Conservation (phyloP, 2,888 invertebrate genomes). For the Campoplex capitator region DNA sequence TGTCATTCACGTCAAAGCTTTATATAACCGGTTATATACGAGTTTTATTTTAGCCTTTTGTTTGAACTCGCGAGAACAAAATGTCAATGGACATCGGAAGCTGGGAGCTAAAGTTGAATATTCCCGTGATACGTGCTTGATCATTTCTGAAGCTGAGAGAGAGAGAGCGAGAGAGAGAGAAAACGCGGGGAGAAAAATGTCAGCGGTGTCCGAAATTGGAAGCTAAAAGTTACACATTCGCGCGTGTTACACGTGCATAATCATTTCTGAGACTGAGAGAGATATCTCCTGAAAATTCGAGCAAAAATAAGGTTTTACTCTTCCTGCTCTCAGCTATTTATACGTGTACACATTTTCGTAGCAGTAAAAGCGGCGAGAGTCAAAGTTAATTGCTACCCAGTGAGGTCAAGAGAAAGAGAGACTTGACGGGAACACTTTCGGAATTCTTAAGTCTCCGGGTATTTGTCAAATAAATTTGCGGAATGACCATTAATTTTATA, state of each 20-base stretch:
- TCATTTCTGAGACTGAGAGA: background rate
- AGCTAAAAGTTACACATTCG: conserved; percentile 37
- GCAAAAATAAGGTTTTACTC: background rate
- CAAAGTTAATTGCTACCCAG: conserved; percentile 55
- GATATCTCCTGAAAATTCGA: background rate
- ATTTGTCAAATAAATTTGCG: conserved; percentile 1
- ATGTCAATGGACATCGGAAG: background rate
- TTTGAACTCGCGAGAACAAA: background rate
- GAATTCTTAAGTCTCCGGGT: background rate
- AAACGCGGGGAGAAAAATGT: background rate
- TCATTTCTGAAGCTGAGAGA: no score
- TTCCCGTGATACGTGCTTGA: no score
- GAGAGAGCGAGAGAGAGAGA: no score
- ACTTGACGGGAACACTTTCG: background rate
- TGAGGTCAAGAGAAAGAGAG: conserved; percentile 15
- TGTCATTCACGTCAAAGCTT: background rate
- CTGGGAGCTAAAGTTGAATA: conserved; percentile 1
- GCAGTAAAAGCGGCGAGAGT: conserved; percentile 30
- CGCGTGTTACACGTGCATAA: conserved; percentile 7
- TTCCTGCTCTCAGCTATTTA: conserved; percentile 23
- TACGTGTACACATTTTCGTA: conserved; percentile 21
- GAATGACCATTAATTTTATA: background rate
- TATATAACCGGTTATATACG: background rate
- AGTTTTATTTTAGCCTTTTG: background rate
- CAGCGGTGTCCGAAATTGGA: background rate